Base-by-base conservation (phyloP, 2,113 vertebrate genomes). In the Nanorana parkeri region DNA sequence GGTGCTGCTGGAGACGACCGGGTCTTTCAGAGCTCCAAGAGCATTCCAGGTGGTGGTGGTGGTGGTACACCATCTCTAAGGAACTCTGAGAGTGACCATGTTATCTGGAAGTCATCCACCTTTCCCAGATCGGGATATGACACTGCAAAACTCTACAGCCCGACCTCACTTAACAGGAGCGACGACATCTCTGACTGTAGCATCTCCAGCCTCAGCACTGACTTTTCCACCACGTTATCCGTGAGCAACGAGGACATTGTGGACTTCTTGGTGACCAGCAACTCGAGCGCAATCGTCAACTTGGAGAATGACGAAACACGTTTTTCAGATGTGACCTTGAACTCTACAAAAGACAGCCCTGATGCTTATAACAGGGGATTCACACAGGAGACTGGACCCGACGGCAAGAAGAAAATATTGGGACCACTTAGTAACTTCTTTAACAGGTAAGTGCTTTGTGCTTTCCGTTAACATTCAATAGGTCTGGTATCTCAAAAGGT, bases 271-370 rank as follows among this genome's bases (percentile, higher is more conserved):
- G 96, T 97, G 87, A 95, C 95, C 0, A 97, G 95, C 2, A 94
- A 93, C 87, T 99, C 97, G 20, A 99, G 97, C 26, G 96, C 96
- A 24, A 96, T 98, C 2, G 97, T 99, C 83, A 94, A 91, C 77
- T 90, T 99, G 3, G 96, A 96, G 90, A 95, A 91, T 0, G 95
- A 94, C 0, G 91, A 94, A 78, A 80, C 85, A 0, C 92, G 91
- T 65, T 96, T 96, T 84, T 94, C 92, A 0, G 94, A 96, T 0
- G 90, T 96, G 60, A 93, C 92, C 11, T 83, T 97, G 80, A 91
- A 91, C 16, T 90, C 94, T 0, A 55, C 80, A 0, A 89, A 84
- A 68, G 89, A 91, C 17, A 51, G 20, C 61, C 52, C 0, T 13
- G 90, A 91, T 20, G 85, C 84, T 58, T 88, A 66, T 77, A 92